These are phyloP conservation scores for Neogale vison DNA, from an alignment of 2,113 vertebrate genomes.

Conservation along the genomic window DNA sequence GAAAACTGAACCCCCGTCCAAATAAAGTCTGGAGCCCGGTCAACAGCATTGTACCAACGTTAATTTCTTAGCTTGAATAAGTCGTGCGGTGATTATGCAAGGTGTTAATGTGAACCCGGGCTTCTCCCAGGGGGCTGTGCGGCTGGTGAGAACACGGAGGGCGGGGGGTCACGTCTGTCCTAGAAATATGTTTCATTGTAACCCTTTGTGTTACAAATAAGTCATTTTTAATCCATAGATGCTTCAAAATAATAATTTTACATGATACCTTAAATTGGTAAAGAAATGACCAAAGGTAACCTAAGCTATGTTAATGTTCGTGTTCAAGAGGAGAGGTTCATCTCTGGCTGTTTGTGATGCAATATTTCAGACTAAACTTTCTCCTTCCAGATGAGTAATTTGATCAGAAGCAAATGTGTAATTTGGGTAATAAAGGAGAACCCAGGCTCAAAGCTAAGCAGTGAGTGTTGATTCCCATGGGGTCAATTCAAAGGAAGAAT, in stretches of 20 bases:
- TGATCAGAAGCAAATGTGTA: background rate
- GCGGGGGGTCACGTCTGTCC: no score
- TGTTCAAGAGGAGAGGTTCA: background rate
- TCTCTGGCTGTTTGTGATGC: background rate
- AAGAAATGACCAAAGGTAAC: background rate
- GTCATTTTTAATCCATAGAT: background rate
- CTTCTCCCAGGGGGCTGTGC: background rate
- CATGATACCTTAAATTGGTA: background rate
- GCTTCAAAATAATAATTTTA: background rate
- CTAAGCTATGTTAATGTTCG: background rate
- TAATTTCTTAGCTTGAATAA: background rate
- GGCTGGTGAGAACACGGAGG: background rate
- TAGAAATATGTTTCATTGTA: background rate
- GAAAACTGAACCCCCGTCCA: background rate
- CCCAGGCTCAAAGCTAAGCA: fast-evolving
- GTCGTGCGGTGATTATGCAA: background rate
- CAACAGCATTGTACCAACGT: background rate
- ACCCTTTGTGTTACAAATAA: background rate
- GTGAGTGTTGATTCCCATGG: background rate
- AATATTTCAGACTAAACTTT: background rate
- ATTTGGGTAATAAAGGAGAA: background rate
- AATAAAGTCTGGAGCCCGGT: background rate
- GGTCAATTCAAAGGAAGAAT: background rate
- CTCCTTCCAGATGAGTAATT: background rate
- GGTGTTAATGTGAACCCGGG: background rate